Evolutionary conservation across 92 coral and sea anemone species (phyloP).

Genomic region (Blastomussa wellsi): DNA sequence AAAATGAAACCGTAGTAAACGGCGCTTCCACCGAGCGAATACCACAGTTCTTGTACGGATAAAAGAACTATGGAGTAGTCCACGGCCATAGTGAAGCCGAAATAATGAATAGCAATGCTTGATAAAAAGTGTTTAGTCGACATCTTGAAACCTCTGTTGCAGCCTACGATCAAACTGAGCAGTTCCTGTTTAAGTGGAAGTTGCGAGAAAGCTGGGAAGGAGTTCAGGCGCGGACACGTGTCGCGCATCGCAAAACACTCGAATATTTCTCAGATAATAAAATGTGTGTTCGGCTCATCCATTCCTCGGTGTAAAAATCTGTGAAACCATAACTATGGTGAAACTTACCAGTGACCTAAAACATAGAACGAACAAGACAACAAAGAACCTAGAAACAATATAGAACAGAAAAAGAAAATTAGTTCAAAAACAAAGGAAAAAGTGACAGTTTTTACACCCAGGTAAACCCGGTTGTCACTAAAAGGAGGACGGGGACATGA

Average conservation of each 20-base stretch:
- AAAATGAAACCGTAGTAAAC: slow-evolving; percentile 81
- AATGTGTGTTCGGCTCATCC: no score
- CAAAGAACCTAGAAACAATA: no score
- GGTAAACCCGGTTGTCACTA: no score
- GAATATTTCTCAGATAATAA: no score
- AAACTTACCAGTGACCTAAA: no score
- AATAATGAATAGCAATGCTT: slow-evolving; percentile 75
- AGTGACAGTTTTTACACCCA: no score
- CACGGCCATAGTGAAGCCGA: slow-evolving; percentile 91
- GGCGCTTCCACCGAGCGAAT: slow-evolving; percentile 69
- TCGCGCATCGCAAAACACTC: background rate
- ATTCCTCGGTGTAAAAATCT: no score
- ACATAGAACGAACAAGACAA: no score
- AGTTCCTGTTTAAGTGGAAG: slow-evolving; percentile 10
- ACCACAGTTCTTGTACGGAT: slow-evolving; percentile 85
- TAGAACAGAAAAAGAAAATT: no score
- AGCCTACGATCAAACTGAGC: background rate
- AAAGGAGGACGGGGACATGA: no score
- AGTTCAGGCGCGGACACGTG: slow-evolving; percentile 28
- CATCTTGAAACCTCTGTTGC: slow-evolving; percentile 7
- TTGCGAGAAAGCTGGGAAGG: slow-evolving; percentile 13
- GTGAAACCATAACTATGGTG: no score
- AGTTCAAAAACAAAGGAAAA: no score
- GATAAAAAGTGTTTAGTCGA: slow-evolving; percentile 53
- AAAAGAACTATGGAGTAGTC: slow-evolving; percentile 86